Base-by-base conservation (phyloP, 1,140 invertebrate genomes). In the Drosophila azteca region DNA sequence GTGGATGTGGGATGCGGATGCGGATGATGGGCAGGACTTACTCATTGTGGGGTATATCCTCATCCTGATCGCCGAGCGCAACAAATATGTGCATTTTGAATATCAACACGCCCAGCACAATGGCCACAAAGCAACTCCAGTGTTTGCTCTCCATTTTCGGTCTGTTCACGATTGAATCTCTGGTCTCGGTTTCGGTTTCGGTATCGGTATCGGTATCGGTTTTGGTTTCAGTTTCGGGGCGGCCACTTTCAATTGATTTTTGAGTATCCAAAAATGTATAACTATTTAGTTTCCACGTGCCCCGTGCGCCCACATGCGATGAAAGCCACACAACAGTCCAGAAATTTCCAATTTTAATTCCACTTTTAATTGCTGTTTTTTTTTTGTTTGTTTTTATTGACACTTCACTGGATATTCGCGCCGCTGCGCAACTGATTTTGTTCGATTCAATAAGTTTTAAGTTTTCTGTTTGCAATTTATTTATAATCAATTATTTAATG, bases 31-130 rank as follows among this genome's bases (percentile, higher is more conserved):
- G 50, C 52, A 75, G 62, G 57, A 93, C 95, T 96, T 93, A 96
- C 96, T 96, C 95, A 92, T 95, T 95, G 91, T 96, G 95, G 46
- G 95, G 96, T 87, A 96, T 96, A 90, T 96, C 95, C 93, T 96
- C 95, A 80, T 96, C 95, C 90, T 96, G 95, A 92, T 96, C 95
- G 55, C 92, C 93, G 52, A 92, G 64, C 67, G 92, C 92, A 45
- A 61, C 63, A 41, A 89, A 79, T 74, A 91, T 83, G 62, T 79
- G 77, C 57, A 79, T 77, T 71, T 91, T 78, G 58, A 91, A 80
- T 80, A 90, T 62, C 52, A 91, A 77, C 50, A 89, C 60, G 49
- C 82, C 73, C 75, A 91, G 71, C 57, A 88, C 75, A 52, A 91
- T 66, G 59, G 90, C 81, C 60, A 88, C 46, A 74, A 90, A 80